phyloP scores from a whole-genome alignment of 2,113 vertebrate species.

The Hemiscyllium ocellatum region DNA sequence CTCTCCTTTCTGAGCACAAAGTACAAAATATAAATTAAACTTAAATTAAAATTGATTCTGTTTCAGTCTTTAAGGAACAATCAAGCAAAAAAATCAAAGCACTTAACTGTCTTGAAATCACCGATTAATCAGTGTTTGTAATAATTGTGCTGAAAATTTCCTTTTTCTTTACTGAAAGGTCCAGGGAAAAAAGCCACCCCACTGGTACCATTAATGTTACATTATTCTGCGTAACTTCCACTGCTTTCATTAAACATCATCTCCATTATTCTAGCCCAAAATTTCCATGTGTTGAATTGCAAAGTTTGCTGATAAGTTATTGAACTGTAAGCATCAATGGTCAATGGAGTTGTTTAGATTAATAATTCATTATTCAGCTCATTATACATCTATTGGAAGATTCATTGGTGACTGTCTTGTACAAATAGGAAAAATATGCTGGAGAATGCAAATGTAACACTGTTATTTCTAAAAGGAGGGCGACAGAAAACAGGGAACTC shows the following conservation, averaged over 20 bases:
- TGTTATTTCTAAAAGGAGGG: background rate
- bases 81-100: background rate
- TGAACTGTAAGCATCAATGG: background rate
- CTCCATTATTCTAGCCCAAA: background rate
- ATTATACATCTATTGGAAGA: background rate
- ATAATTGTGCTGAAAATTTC: background rate
- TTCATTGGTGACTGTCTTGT: background rate
- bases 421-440: background rate
- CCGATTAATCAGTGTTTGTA: background rate
- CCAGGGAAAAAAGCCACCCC: background rate
- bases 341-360: background rate
- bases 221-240: background rate
- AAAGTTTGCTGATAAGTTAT: background rate
- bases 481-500: background rate
- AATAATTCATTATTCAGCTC: background rate
- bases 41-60: no score
- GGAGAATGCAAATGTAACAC: background rate
- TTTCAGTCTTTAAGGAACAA: background rate
- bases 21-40: no score
- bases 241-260: background rate
- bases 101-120: background rate
- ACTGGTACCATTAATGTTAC: background rate
- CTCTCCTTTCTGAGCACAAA: no score
- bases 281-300: background rate
- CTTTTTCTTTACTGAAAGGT: background rate